These are phyloP conservation scores for Eupeodes latifasciatus DNA, from an alignment of 2,888 invertebrate species.

Conservation along the genomic window DNA sequence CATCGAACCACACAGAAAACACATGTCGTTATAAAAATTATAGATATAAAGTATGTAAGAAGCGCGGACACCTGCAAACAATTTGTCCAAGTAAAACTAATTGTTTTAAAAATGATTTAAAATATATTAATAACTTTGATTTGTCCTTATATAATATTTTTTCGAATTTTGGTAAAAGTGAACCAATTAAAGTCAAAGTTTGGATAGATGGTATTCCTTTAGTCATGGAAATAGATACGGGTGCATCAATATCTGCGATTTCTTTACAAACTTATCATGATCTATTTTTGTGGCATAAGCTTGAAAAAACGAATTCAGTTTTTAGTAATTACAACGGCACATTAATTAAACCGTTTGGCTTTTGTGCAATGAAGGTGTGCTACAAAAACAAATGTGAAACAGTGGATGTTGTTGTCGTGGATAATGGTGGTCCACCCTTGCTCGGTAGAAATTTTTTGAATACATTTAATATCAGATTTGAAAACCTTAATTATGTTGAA, in stretches of 20 bases:
- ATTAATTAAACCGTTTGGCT: conserved; percentile 7
- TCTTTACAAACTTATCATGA: conserved; percentile 7
- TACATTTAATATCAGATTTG: conserved; percentile 10
- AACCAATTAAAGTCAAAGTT: conserved; percentile 18
- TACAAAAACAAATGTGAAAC: neutral
- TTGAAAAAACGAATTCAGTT: neutral
- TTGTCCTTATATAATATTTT: too few relatives aligned
- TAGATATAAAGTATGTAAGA: neutral
- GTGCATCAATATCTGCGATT: conserved; percentile 26
- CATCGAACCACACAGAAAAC: neutral
- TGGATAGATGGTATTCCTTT: conserved; percentile 22
- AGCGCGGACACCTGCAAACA: too few relatives aligned
- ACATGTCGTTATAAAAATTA: neutral
- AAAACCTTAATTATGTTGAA: conserved; percentile 1
- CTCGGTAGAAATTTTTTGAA: conserved; percentile 32
- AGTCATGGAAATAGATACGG: conserved; percentile 31
- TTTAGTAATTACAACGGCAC: conserved; percentile 24
- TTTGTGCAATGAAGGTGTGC: conserved; percentile 3
- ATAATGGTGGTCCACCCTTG: conserved; percentile 27
- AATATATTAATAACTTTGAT: too few relatives aligned
- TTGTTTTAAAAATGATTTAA: too few relatives aligned
- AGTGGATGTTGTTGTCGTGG: conserved; percentile 12
- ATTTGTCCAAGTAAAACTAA: too few relatives aligned
- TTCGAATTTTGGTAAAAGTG: conserved; percentile 73
- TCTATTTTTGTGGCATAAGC: conserved; percentile 8